Evolutionary conservation across 2,888 invertebrate species (phyloP).

Genomic region (Selenia dentaria): DNA sequence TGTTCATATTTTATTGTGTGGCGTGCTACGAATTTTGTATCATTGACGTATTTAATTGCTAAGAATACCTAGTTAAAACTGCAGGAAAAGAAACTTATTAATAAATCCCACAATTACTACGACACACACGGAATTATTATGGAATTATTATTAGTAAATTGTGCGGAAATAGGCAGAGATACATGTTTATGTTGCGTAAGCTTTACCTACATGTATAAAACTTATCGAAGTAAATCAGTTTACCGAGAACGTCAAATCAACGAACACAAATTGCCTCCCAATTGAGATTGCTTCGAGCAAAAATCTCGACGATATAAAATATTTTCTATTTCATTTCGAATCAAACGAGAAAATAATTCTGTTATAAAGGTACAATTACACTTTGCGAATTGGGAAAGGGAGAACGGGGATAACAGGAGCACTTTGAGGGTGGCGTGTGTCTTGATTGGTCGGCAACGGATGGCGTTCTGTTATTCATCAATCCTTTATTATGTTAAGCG

Average conservation of each 20-base stretch:
- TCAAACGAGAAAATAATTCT: slow-evolving; percentile 40
- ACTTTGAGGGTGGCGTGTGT: slow-evolving; percentile 17
- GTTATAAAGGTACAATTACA: slow-evolving; percentile 46
- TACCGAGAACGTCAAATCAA: slow-evolving; percentile 23
- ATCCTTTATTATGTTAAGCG: slow-evolving; percentile 3
- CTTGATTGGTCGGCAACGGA: slow-evolving; percentile 18
- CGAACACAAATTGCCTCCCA: slow-evolving; percentile 38
- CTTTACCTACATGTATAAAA: too few relatives aligned
- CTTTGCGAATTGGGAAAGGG: slow-evolving; percentile 30
- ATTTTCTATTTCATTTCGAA: slow-evolving; percentile 40
- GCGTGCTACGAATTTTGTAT: too few relatives aligned
- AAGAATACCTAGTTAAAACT: too few relatives aligned
- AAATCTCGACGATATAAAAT: slow-evolving; percentile 35
- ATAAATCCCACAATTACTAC: too few relatives aligned
- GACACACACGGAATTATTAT: too few relatives aligned
- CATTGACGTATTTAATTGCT: too few relatives aligned
- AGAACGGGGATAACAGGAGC: slow-evolving; percentile 23
- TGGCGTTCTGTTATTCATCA: slow-evolving; percentile 7
- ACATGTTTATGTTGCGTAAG: too few relatives aligned
- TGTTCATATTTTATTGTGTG: too few relatives aligned
- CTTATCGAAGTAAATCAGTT: neutral
- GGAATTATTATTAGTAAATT: too few relatives aligned
- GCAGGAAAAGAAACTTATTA: too few relatives aligned
- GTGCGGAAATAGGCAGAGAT: too few relatives aligned
- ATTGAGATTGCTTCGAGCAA: slow-evolving; percentile 23